Evolutionary conservation across 2,113 vertebrate species (phyloP).

Genomic region (Dolichallabes microphthalmus): DNA sequence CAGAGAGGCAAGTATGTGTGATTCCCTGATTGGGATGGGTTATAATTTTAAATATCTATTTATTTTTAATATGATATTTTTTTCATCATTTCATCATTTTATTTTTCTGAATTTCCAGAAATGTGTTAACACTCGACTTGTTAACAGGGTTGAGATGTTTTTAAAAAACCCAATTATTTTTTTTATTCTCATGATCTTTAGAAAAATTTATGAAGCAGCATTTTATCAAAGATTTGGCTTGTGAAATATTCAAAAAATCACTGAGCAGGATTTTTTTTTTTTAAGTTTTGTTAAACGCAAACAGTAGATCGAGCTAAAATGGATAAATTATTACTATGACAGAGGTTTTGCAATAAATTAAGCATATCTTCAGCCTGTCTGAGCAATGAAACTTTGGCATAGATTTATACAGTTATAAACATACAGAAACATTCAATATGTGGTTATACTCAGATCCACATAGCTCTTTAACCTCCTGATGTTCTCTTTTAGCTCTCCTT

Average conservation of each 20-base stretch:
- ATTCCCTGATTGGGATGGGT: not conserved
- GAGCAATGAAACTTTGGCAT: not conserved
- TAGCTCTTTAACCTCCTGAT: slow-evolving; percentile 11
- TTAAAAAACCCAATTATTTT: not conserved
- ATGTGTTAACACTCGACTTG: not conserved
- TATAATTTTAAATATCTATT: too few species aligned
- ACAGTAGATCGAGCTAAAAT: not conserved
- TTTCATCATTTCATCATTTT: not conserved
- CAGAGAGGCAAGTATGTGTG: not conserved
- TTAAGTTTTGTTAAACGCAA: not conserved
- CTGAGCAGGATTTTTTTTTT: not conserved
- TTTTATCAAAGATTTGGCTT: not conserved
- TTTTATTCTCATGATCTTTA: not conserved
- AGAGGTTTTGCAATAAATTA: not conserved
- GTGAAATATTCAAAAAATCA: not conserved
- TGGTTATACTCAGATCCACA: slow-evolving; percentile 5
- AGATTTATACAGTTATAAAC: not conserved
- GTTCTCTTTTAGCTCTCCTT: slow-evolving; percentile 24
- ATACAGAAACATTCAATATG: not conserved
- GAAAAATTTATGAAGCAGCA: not conserved
- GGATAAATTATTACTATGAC: not conserved
- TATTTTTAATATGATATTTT: too few species aligned
- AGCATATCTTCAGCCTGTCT: not conserved
- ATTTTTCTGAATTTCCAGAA: too few species aligned
- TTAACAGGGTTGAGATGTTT: too few species aligned